These are phyloP conservation scores for Melanotus villosus DNA, from an alignment of 2,888 invertebrate genomes.

Conservation along the genomic window DNA sequence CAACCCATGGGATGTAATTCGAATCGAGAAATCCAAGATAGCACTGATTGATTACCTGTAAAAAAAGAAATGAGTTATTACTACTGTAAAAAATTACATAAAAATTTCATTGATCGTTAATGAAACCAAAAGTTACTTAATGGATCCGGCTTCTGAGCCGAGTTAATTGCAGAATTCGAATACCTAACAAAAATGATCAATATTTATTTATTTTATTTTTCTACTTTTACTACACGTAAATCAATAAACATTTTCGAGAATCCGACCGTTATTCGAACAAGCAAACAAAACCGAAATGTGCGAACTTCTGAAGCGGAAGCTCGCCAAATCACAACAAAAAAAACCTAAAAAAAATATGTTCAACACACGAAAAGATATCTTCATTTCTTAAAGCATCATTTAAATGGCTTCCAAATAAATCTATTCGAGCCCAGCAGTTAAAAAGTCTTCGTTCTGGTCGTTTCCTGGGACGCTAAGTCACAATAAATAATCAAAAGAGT, in stretches of 20 bases:
- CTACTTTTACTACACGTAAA: too few relatives aligned
- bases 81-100: too few relatives aligned
- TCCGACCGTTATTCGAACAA: constrained; percentile 2
- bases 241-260: not conserved
- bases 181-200: too few relatives aligned
- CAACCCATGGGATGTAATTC: not conserved
- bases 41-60: constrained; percentile 6
- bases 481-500: constrained; percentile 33
- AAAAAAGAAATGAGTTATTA: not conserved
- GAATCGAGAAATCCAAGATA: not conserved
- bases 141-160: too few relatives aligned
- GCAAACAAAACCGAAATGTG: not conserved
- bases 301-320: constrained; percentile 2
- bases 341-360: too few relatives aligned
- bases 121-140: too few relatives aligned
- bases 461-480: constrained; percentile 17
- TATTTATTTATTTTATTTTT: too few relatives aligned
- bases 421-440: not conserved
- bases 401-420: constrained; percentile 14
- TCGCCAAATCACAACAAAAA: not conserved
- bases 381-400: not conserved
- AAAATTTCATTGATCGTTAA: too few relatives aligned
- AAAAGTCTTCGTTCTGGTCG: not conserved
- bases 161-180: too few relatives aligned
- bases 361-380: constrained; percentile 1